These are phyloP conservation scores for Piaya cayana DNA, from an alignment of 2,113 vertebrate species.

Conservation along the genomic window DNA sequence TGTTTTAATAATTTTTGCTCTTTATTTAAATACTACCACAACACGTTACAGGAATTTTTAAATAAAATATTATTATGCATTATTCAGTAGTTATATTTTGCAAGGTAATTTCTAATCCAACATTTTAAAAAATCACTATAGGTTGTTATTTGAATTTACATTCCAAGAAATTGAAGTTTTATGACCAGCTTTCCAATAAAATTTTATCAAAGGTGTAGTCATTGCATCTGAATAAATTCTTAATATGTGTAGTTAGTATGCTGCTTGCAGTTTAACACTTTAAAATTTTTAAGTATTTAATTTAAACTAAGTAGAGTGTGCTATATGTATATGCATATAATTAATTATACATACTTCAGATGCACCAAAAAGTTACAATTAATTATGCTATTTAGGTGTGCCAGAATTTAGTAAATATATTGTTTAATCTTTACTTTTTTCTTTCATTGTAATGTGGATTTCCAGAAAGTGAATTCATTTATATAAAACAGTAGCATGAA, in stretches of 20 bases:
- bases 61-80: constrained; percentile 42
- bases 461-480: neutral
- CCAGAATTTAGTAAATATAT: neutral
- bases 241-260: neutral
- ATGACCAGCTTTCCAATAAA: constrained; percentile 45
- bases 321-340: neutral
- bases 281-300: neutral
- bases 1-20: constrained; percentile 5
- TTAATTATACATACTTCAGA: neutral
- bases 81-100: constrained; percentile 53
- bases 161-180: constrained; percentile 36
- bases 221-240: constrained; percentile 22
- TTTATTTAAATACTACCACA: constrained; percentile 35
- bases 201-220: constrained; percentile 21
- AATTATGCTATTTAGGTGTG: neutral
- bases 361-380: neutral
- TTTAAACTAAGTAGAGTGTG: neutral
- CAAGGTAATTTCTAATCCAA: constrained; percentile 37
- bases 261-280: neutral
- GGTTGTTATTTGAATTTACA: constrained; percentile 40
- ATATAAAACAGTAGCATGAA: neutral
- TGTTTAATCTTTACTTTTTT: neutral
- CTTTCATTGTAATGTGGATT: neutral
- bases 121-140: constrained; percentile 9
- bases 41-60: constrained; percentile 9